Conservation (phyloP, 1,140 invertebrate species). For the Theocolax elegans region DNA sequence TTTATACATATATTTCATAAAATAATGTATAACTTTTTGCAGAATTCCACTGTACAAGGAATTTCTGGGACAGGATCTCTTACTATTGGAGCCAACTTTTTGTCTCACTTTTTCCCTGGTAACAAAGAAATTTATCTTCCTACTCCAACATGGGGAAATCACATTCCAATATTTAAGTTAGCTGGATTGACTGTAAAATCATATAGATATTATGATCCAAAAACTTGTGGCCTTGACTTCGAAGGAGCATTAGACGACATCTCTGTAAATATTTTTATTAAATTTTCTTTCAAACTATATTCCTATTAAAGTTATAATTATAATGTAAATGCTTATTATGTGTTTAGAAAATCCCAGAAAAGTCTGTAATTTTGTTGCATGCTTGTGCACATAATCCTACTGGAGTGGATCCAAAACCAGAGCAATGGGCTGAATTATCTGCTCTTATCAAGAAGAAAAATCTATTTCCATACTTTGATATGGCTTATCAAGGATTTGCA, state of each 20-base stretch:
- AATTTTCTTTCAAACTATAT: not conserved
- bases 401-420: conserved; percentile 92
- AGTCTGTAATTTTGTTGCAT: conserved; percentile 93
- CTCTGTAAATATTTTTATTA: conserved; percentile 71
- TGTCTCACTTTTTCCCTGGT: conserved; percentile 86
- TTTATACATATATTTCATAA: conserved; percentile 1
- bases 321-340: conserved; percentile 24
- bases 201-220: conserved; percentile 96
- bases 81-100: conserved; percentile 89
- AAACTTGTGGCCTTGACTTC: conserved; percentile 96
- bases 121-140: conserved; percentile 93
- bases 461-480: conserved; percentile 98
- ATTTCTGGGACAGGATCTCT: conserved; percentile 98
- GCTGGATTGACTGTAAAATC: conserved; percentile 87
- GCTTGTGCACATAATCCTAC: conserved; percentile 99
- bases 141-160: conserved; percentile 98
- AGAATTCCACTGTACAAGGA: conserved; percentile 85
- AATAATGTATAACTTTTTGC: conserved; percentile 47
- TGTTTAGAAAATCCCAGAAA: conserved; percentile 91
- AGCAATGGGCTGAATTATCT: conserved; percentile 91
- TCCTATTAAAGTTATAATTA: conserved; percentile 1
- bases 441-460: conserved; percentile 82
- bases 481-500: conserved; percentile 99
- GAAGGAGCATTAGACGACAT: conserved; percentile 92
- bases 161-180: conserved; percentile 93